Base-by-base conservation (phyloP, 2,888 invertebrate species). In the Maniola hyperantus region DNA sequence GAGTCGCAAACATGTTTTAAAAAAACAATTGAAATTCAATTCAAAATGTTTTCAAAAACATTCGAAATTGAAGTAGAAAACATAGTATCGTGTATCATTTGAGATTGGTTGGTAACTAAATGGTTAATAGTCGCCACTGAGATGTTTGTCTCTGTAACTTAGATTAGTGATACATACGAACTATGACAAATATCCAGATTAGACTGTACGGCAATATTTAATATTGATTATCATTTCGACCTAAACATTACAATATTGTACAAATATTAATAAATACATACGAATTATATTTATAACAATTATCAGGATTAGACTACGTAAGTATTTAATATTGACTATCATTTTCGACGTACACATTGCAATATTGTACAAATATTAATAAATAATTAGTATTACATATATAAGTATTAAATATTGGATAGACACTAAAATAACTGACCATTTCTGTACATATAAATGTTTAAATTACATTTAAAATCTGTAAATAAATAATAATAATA, bases 191-290 rank as follows among this genome's bases (percentile, higher is more conserved):
- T 59, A 59, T 60, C 48, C 48, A 26, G 57, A 57, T 50, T 34
- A 48, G n/a, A 48, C 50, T 26, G 36, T 20, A n/a, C 11, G 57
- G 64, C 57, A 57, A 64, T 64, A 48, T 64, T 58, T 57, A 57
- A 50, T 50, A 42, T 64, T 26, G 13, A 26, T n/a, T 50, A 34
- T 18, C 20, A 44, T 55, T 15, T 42, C 6, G 26, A 13, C 7
- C 10, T 36, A 15, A 2, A 39, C 5, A 13, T 26, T 7, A 5
- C 4, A 44, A 46, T 44, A 7, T 26, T 58, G 42, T 58, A 44
- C 44, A 58, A 50, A 57, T 26, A n/a, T 46, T 8, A 18, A 36
- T 18, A 18, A 36, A 36, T 53, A 53, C 26, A n/a, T 13, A 13
- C 26, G 4, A n/a, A n/a, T n/a, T n/a, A 8, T 33, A 20, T n/a